These are phyloP conservation scores for Brachionus asplanchnoidis DNA, from an alignment of 1,140 invertebrate species.

Conservation along the genomic window DNA sequence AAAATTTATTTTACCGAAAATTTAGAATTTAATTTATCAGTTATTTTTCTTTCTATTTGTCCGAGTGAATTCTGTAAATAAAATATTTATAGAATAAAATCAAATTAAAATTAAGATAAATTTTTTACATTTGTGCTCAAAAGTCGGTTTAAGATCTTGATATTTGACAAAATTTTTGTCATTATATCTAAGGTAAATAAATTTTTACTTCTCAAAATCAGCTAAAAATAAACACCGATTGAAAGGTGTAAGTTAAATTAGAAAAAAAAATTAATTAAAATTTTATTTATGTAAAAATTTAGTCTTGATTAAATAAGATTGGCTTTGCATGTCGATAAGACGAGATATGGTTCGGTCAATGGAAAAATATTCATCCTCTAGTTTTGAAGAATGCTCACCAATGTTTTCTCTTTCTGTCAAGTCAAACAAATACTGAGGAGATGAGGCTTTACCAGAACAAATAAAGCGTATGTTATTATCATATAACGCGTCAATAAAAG, in stretches of 20 bases:
- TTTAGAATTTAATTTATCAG: background rate
- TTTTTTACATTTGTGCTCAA: background rate
- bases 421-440: conserved; percentile 21
- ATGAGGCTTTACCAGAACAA: background rate
- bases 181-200: background rate
- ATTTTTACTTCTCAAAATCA: background rate
- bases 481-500: conserved; percentile 92
- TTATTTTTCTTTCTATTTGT: background rate
- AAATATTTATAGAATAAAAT: background rate
- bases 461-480: conserved; percentile 72
- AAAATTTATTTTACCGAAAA: conserved; percentile 13
- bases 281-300: background rate
- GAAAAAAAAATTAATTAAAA: conserved; percentile 29
- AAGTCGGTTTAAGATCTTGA: background rate
- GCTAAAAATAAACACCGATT: background rate
- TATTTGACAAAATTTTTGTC: background rate
- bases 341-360: conserved; percentile 87
- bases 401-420: background rate
- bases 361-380: conserved; percentile 84
- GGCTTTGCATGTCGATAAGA: conserved; percentile 87
- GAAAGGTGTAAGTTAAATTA: background rate
- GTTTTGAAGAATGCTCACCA: background rate
- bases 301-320: conserved; percentile 66
- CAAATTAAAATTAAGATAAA: too few relatives aligned
- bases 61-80: background rate